Evolutionary conservation across 2,888 invertebrate genomes (phyloP), one percentile per base, ranked within the genome.

Genomic region (Altica lythri): DNA sequence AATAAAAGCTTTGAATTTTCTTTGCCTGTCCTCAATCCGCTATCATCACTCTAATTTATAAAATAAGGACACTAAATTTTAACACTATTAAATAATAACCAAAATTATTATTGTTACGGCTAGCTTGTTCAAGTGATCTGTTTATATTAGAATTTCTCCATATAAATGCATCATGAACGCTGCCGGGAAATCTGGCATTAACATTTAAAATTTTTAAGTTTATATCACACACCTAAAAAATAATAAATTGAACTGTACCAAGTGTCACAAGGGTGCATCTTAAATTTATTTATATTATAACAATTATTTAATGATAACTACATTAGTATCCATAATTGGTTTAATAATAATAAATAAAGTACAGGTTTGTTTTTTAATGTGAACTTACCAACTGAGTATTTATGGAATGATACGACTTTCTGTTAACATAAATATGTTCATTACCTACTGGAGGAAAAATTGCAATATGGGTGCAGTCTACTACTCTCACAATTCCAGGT

Each of bases 401-500:
- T 25, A 52, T 47, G 0, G 55, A 58, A 17, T 58, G 55, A 10
- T 51, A 58, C 10, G 50, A 43, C 42, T 58, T 58, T 2, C 52
- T 16, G 40, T 55, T 58, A 3, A 58, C 32, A 44, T 34, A 55
- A 45, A 51, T 29, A 44, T 58, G 43, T 38, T 57, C 57, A 12
- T 52, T 35, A 3, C 34, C 12, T 5, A 17, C 19, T 13, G 52
- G 48, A 18, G 40, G 18, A 34, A 43, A 35, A 29, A 52, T 51
- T n/a, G 56, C 56, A 10, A 56, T 14, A n/a, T 47, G 51, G 2
- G 56, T 55, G 30, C 56, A 46, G 52, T 52, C 56, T 5, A 52
- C 25, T 27, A 27, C 53, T 4, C 56, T 48, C 32, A 50, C 50
- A 17, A 50, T 45, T 12, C 48, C 55, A 8, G 55, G 55, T 29